Base-by-base conservation (phyloP, 2,797 vertebrate genomes). In the Eulemur rubriventer region DNA sequence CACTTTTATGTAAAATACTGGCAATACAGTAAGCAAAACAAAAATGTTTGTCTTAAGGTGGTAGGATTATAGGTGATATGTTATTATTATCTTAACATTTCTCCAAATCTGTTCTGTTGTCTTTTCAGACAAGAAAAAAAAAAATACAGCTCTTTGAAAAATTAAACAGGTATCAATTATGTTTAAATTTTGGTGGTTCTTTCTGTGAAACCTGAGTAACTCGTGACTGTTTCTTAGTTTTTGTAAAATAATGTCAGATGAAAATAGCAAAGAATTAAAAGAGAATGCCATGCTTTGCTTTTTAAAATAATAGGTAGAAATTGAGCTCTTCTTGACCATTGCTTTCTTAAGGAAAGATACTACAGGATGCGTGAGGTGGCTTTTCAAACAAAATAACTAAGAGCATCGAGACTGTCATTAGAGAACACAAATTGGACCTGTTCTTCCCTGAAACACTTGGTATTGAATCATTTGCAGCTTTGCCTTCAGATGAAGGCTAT, bases 401-500 rank as follows among this genome's bases (percentile, higher is more conserved):
- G 14, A 69, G 17, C 38, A 17, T 30, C 1, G 35, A 79, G 48
- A 17, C 30, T 55, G 20, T 91, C 61, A 18, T 81, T 78, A 65
- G 65, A 84, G 72, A 89, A 84, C 35, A n/a, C 12, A 69, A 72
- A 73, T 73, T 33, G 52, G 69, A 84, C 89, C 69, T 83, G 59
- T 16, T 89, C 81, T 90, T 88, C 65, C 82, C 46, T 0, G 26
- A 91, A 52, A 97, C n/a, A 22, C 59, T 94, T 93, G 20, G 35
- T 94, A 89, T 75, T 83, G 50, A 84, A 24, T 89, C 30, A n/a
- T 95, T 95, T 78, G 4, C n/a, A 78, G 1, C 30, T 88, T 87
- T 59, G 26, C 33, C 61, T 85, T 59, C 46, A 12, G 18, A 73
- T 17, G 24, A 52, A 69, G 55, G 38, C 55, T 69, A 16, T 43